Percentiles rank a stretch among this genome's conserved stretches.
These are phyloP conservation scores for Dicroscelio sp. DNA, from an alignment of 2,888 invertebrate genomes.

Conservation along the genomic window DNA sequence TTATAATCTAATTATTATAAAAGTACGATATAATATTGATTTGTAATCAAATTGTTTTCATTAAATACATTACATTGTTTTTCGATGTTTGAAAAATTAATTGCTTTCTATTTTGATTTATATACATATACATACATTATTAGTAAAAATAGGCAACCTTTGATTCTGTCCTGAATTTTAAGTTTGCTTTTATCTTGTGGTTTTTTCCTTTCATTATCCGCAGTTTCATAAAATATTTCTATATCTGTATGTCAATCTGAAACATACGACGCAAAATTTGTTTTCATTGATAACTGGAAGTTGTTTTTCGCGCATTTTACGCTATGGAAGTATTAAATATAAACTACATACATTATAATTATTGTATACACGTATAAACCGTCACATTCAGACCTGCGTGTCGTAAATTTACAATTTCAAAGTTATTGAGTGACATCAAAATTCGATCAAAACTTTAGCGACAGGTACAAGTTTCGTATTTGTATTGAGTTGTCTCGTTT, in stretches of 20 bases:
- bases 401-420: not conserved
- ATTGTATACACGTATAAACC: constrained; percentile 48
- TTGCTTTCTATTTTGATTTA: not conserved
- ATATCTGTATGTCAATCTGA: constrained; percentile 46
- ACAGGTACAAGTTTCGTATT: not conserved
- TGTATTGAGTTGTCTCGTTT: not conserved
- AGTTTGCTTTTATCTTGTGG: not conserved
- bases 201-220: not conserved
- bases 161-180: constrained; percentile 2
- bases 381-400: constrained; percentile 4
- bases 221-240: constrained; percentile 36
- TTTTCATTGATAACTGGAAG: constrained; percentile 46
- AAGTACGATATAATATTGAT: constrained; percentile 36
- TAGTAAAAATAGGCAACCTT: constrained; percentile 44
- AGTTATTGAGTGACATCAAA: constrained; percentile 4
- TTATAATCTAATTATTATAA: too few relatives aligned
- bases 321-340: constrained; percentile 60
- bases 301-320: constrained; percentile 28
- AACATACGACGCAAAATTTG: not conserved
- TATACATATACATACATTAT: constrained; percentile 33
- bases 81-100: constrained; percentile 19
- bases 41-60: constrained; percentile 6
- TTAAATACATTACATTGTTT: constrained; percentile 15
- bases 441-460: not conserved
- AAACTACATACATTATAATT: constrained; percentile 34